Evolutionary conservation across 64 coral and sea anemone genomes (phyloP).

Genomic region (Stichodactyla mertensii): DNA sequence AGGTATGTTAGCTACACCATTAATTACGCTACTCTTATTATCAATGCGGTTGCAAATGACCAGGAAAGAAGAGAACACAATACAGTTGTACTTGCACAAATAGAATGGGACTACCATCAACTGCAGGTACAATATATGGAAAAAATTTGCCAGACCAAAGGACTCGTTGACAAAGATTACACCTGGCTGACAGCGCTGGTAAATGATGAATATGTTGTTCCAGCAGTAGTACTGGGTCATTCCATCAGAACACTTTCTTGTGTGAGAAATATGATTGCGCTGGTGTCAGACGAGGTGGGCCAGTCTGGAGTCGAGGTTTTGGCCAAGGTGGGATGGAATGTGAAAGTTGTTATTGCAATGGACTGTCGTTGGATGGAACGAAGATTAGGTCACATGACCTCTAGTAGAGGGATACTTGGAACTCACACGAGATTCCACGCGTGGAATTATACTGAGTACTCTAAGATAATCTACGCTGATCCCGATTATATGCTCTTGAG

Average conservation of each 20-base stretch:
- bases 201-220: slow-evolving; percentile 39
- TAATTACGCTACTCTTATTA: slow-evolving; percentile 36
- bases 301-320: slow-evolving; percentile 10
- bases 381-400: slow-evolving; percentile 38
- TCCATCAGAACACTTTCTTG: slow-evolving; percentile 41
- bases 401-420: slow-evolving; percentile 46
- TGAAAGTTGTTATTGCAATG: slow-evolving; percentile 65
- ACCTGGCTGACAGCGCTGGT: slow-evolving; percentile 56
- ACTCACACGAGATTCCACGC: slow-evolving; percentile 86
- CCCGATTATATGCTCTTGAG: slow-evolving; percentile 58
- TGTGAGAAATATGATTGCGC: slow-evolving; percentile 32
- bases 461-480: slow-evolving; percentile 73
- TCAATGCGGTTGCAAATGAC: slow-evolving; percentile 15
- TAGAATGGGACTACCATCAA: slow-evolving; percentile 27
- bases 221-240: slow-evolving; percentile 45
- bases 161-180: background rate
- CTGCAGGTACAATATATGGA: slow-evolving; percentile 28
- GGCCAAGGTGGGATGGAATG: slow-evolving; percentile 44
- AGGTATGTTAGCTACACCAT: background rate
- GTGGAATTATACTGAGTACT: slow-evolving; percentile 79
- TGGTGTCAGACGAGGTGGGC: slow-evolving; percentile 31
- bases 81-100: background rate
- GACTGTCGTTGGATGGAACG: slow-evolving; percentile 87
- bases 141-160: slow-evolving; percentile 16
- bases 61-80: slow-evolving; percentile 13